Conservation (phyloP, 2,888 invertebrate species). For the Priocnemis perturbator region DNA sequence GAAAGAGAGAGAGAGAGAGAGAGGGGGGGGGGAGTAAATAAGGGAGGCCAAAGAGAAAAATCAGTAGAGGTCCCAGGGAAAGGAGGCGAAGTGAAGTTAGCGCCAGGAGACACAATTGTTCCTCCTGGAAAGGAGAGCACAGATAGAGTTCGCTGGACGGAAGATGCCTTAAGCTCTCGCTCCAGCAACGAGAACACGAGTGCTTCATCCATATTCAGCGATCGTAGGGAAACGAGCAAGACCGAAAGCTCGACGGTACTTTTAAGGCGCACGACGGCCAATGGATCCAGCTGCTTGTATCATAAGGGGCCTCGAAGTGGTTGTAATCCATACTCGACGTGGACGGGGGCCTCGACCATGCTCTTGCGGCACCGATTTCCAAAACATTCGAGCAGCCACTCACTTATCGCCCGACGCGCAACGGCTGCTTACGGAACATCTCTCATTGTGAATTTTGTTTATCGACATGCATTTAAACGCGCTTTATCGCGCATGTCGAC, state of each 20-base stretch:
- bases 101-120: slow-evolving; percentile 13
- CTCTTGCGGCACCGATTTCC: too few species aligned
- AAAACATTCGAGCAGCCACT: too few species aligned
- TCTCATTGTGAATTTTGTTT: too few species aligned
- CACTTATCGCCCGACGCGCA: too few species aligned
- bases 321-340: slow-evolving; percentile 25
- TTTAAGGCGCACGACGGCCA: slow-evolving; percentile 25
- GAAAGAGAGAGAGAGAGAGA: too few species aligned
- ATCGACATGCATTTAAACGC: too few species aligned
- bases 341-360: slow-evolving; percentile 1
- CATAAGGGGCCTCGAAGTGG: slow-evolving; percentile 22
- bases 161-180: neutral
- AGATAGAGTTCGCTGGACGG: too few species aligned
- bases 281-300: slow-evolving; percentile 22
- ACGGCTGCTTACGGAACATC: too few species aligned
- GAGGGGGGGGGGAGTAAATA: too few species aligned
- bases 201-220: slow-evolving; percentile 50
- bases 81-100: neutral
- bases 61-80: neutral
- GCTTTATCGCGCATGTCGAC: too few species aligned
- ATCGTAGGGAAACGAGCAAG: slow-evolving; percentile 37
- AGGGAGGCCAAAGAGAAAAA: too few species aligned
- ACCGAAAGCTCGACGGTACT: slow-evolving; percentile 18
- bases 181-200: slow-evolving; percentile 23
- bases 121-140: too few species aligned